Percentiles rank a stretch among this genome's conserved stretches.
Evolutionary conservation across 2,888 invertebrate genomes (phyloP).

Genomic region (Thecophora atra): DNA sequence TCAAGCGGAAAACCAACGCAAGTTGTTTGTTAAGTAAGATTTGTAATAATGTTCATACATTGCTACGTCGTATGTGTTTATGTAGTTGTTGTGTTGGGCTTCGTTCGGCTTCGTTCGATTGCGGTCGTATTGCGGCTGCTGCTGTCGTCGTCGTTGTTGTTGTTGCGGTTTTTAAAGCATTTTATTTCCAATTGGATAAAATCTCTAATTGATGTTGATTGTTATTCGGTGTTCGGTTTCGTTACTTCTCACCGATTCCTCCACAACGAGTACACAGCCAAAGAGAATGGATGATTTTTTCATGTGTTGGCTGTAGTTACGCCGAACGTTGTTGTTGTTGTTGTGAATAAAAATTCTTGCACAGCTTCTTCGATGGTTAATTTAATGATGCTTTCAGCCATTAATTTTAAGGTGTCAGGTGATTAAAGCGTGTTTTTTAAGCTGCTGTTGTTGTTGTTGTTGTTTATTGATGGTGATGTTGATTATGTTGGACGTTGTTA

Average conservation of each 20-base stretch:
- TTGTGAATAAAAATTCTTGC: conserved; percentile 25
- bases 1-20: background rate
- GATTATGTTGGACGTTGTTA: background rate
- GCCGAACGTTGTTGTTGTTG: background rate
- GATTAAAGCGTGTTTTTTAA: conserved; percentile 11
- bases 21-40: conserved; percentile 27
- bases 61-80: no score
- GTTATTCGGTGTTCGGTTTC: conserved; percentile 18
- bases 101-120: no score
- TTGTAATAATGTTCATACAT: conserved; percentile 17
- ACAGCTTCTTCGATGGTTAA: background rate
- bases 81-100: no score
- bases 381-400: conserved; percentile 25
- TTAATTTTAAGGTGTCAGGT: conserved; percentile 28
- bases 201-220: conserved; percentile 27
- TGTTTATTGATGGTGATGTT: conserved; percentile 6
- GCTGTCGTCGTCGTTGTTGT: no score
- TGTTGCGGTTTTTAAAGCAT: background rate
- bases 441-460: conserved; percentile 10
- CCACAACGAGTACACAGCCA: no score
- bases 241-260: background rate
- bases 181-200: conserved; percentile 16
- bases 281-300: background rate
- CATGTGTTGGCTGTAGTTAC: background rate
- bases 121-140: background rate